Base-by-base conservation (phyloP, 2,888 invertebrate species). In the Ptilodon capucinus region DNA sequence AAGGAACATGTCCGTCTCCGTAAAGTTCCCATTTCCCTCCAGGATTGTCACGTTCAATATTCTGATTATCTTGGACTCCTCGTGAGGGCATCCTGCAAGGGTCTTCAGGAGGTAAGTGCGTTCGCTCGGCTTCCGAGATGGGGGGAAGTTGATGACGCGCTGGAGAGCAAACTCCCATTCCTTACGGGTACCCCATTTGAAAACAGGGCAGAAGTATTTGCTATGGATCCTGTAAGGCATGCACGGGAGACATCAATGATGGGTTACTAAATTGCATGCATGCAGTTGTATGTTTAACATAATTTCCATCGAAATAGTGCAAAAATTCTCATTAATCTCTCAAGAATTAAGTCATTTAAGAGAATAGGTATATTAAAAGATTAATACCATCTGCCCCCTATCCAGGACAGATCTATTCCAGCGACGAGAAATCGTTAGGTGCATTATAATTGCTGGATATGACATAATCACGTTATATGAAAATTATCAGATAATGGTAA, bases 141-240 rank as follows among this genome's bases (percentile, higher is more conserved):
- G 83, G 0, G 96, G 95, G 81, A 96, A 96, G 68, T 95, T 93
- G 42, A 95, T 93, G 0, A 96, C 93, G 8, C 96, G 91, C 57
- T 96, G 93, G 0, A 97, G 88, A 28, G 96, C 96, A 63, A 96
- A 96, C 57, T 96, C 94, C 96, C 96, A 97, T 77, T 96, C 96
- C 38, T 95, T 93, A 61, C 92, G 91, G 0, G 94, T 93, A 0
- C 96, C 96, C 94, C 95, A 96, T 81, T 94, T 94, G 79, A 96
- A 96, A 0, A 96, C 95, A 0, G 96, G 95, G 54, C 96, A 96
- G 54, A 96, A 93, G 77, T 93, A 95, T 71, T 94, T 94, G 78
- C 95, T 95, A 14, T 95, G 92, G 41, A 96, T 93, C 5, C 96
- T 96, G 76, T 23, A 47, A 57, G 1, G 8, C 3, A 28, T 9